Evolutionary conservation across 2,797 vertebrate genomes (phyloP).

Genomic region (Anas flavirostris): DNA sequence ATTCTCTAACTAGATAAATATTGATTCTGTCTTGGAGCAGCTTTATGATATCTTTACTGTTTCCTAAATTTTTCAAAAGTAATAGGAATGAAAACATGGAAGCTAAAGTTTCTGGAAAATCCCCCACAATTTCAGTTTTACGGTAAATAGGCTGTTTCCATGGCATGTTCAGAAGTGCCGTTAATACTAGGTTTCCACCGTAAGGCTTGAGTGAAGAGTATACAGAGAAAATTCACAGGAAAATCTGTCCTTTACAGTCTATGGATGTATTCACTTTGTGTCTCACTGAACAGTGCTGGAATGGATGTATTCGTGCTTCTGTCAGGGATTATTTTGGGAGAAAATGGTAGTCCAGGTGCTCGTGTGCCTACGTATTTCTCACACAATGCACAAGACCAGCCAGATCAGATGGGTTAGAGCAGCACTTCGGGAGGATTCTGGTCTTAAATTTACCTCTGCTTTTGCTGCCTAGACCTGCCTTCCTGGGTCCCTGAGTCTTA

Average conservation of each 20-base stretch:
- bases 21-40: background rate
- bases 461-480: background rate
- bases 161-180: background rate
- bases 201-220: background rate
- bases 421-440: accelerated
- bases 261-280: background rate
- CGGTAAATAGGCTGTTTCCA: background rate
- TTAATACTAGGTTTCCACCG: background rate
- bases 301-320: background rate
- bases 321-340: background rate
- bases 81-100: background rate
- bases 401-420: background rate
- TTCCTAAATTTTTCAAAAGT: background rate
- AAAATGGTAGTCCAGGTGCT: background rate
- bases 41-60: background rate
- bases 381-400: accelerated
- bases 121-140: background rate
- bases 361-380: background rate
- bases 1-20: background rate
- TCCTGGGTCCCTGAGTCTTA: background rate
- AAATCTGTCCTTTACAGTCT: background rate
- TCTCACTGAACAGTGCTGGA: background rate
- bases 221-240: background rate
- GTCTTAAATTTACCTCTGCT: background rate
- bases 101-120: background rate